phyloP scores from a whole-genome alignment of 2,888 invertebrate species.

The Sinelater perroti region DNA sequence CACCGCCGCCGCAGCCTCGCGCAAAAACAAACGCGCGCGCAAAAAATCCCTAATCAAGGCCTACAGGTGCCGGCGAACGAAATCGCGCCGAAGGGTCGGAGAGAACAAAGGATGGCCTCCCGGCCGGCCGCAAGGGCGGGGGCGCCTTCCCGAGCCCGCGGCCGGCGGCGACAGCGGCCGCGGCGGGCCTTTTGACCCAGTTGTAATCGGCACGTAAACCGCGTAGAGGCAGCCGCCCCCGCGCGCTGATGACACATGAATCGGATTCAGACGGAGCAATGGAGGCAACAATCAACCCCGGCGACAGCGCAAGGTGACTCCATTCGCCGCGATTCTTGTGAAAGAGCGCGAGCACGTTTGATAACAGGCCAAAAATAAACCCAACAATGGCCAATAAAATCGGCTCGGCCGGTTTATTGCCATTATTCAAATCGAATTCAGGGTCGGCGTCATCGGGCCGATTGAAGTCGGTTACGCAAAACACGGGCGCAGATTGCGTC shows the following conservation, averaged over 20 bases:
- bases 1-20: slow-evolving; percentile 28
- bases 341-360: slow-evolving; percentile 24
- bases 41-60: slow-evolving; percentile 28
- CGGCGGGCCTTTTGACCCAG: slow-evolving; percentile 26
- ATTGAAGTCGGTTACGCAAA: slow-evolving; percentile 27
- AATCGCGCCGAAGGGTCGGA: background rate
- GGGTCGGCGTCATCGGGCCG: slow-evolving; percentile 24
- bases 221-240: background rate
- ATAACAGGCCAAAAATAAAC: slow-evolving; percentile 35
- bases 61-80: slow-evolving; percentile 11
- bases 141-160: too few relatives aligned
- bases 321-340: slow-evolving; percentile 24
- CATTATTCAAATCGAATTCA: slow-evolving; percentile 33
- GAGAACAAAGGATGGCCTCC: background rate
- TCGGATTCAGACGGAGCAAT: slow-evolving; percentile 6
- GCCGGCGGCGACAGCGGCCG: too few relatives aligned
- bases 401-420: slow-evolving; percentile 30
- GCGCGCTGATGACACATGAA: slow-evolving; percentile 11
- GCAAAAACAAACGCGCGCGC: slow-evolving; percentile 28
- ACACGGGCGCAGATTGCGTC: slow-evolving; percentile 19
- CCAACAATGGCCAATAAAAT: slow-evolving; percentile 35
- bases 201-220: slow-evolving; percentile 21
- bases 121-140: too few relatives aligned
- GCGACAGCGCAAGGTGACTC: slow-evolving; percentile 26
- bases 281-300: slow-evolving; percentile 16